Percentiles rank a stretch among this genome's conserved stretches.
Evolutionary conservation across 2,113 vertebrate genomes (phyloP).

Genomic region (Pagrus major): DNA sequence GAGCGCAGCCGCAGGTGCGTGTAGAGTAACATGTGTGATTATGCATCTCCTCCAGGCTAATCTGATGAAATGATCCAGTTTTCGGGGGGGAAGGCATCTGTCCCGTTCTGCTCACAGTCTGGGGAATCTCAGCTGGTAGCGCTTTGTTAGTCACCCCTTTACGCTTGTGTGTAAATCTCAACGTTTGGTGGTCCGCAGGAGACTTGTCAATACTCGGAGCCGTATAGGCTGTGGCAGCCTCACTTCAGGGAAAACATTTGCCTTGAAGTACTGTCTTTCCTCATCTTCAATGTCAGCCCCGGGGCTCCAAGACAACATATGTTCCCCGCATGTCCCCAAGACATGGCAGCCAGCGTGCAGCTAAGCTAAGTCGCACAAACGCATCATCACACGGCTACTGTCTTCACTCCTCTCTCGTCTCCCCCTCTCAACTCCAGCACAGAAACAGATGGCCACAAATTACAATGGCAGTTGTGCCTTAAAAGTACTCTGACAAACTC

Average conservation of each 20-base stretch:
- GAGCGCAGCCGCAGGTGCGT: slow-evolving; percentile 79
- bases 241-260: slow-evolving; percentile 96
- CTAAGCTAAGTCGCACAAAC: slow-evolving; percentile 83
- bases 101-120: slow-evolving; percentile 51
- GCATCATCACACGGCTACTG: slow-evolving; percentile 88
- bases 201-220: slow-evolving; percentile 93
- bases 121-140: slow-evolving; percentile 50
- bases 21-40: slow-evolving; percentile 70
- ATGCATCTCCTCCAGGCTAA: slow-evolving; percentile 80
- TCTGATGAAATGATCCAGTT: slow-evolving; percentile 72
- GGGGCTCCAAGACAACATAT: slow-evolving; percentile 98
- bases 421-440: slow-evolving; percentile 64
- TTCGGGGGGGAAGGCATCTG: slow-evolving; percentile 16
- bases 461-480: slow-evolving; percentile 88
- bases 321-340: slow-evolving; percentile 96
- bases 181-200: slow-evolving; percentile 91
- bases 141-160: slow-evolving; percentile 77
- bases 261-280: slow-evolving; percentile 98
- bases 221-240: slow-evolving; percentile 94
- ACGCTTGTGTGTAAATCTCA: slow-evolving; percentile 87
- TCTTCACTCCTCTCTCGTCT: slow-evolving; percentile 33
- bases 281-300: slow-evolving; percentile 98
- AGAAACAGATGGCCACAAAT: slow-evolving; percentile 94
- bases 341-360: slow-evolving; percentile 87
- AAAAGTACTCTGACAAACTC: slow-evolving; percentile 89